Percentiles rank a stretch among this genome's conserved stretches.
phyloP scores from a whole-genome alignment of 2,113 vertebrate genomes.

The Climacteris rufus region DNA sequence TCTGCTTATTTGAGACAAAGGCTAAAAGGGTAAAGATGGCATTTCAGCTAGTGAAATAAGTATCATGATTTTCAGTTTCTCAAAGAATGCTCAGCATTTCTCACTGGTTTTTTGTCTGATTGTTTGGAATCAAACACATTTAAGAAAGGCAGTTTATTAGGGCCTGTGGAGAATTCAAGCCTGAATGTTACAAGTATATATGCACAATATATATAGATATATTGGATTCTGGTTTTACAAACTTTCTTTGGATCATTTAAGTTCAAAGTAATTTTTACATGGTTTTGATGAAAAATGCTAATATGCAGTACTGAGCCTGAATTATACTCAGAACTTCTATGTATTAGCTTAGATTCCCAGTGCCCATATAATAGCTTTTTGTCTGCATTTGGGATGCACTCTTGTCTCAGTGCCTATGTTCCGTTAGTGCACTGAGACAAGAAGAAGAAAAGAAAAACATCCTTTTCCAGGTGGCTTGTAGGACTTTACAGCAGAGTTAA shows the following conservation, averaged over 20 bases:
- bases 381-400: not conserved
- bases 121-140: not conserved
- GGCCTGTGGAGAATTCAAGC: not conserved
- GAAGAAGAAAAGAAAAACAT: not conserved
- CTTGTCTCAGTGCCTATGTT: not conserved
- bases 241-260: not conserved
- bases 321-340: not conserved
- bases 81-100: not conserved
- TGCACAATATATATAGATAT: not conserved
- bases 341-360: not conserved
- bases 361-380: not conserved
- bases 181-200: not conserved
- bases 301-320: not conserved
- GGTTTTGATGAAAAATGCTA: not conserved
- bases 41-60: not conserved
- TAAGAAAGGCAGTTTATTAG: not conserved
- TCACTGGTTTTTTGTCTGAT: not conserved
- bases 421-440: not conserved
- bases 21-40: not conserved
- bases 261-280: not conserved
- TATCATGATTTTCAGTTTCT: not conserved
- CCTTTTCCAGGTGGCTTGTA: not conserved
- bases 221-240: not conserved
- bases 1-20: not conserved
- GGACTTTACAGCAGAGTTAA: not conserved